Base-by-base conservation (phyloP, 2,888 invertebrate genomes). In the Andrena chrysosceles region DNA sequence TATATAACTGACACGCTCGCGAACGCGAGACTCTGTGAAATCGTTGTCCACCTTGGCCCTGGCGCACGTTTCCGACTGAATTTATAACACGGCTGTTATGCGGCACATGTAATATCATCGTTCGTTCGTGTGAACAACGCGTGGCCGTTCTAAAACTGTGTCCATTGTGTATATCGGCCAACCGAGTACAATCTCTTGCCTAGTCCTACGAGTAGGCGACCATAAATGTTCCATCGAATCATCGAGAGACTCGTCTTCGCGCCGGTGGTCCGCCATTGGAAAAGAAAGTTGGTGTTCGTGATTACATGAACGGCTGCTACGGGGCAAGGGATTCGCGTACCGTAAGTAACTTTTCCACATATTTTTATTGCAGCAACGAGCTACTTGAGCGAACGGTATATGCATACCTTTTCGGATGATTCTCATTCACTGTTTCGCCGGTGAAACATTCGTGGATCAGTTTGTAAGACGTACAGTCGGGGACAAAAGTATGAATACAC, bases 201-300 rank as follows among this genome's bases (percentile, higher is more conserved):
- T 71, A 75, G 69, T 66, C 63, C 59, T 68, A 77, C 69, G 66
- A 69, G 42, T 63, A 77, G 79, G 31, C 70, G 66, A 85, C 85
- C 86, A 92, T 93, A 93, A 93, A 93, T 93, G 93, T 93, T 93
- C 91, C 91, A 90, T 92, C 91, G 92, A 89, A 90, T 91, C 87
- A 72, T 85, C 84, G 91, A 90, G 85, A 91, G 91, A 89, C 91
- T 93, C 84, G 91, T 91, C 87, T 90, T 89, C 87, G 86, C 80
- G 87, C 90, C 91, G 88, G 91, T 90, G 88, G 87, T 89, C 81
- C 90, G 90, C 85, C 89, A 91, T 90, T 93, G 93, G 92, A 93
- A 93, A 92, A 92, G 93, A 93, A 93, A 93, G 93, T 91, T 93
- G 87, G 90, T 93, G 83, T 93, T 93, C 87, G 91, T 92, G 87